Evolutionary conservation across 2,797 vertebrate species (phyloP).

Genomic region (Fundulus diaphanus): DNA sequence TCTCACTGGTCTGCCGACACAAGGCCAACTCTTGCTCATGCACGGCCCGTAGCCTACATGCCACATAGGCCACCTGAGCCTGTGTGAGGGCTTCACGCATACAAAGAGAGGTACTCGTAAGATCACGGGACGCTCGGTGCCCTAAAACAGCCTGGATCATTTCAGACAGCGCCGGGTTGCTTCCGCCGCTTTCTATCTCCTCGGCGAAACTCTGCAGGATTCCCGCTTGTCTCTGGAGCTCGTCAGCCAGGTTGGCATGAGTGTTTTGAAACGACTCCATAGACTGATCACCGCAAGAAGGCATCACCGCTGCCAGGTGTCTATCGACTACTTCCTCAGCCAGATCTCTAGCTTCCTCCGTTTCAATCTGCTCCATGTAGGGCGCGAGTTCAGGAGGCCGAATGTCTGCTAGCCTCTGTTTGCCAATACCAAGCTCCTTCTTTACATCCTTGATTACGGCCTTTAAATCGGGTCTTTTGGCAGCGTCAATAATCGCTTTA

Average conservation of each 20-base stretch:
- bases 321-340: slow-evolving; percentile 76
- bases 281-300: slow-evolving; percentile 66
- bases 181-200: slow-evolving; percentile 80
- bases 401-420: slow-evolving; percentile 73
- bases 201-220: slow-evolving; percentile 85
- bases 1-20: slow-evolving; percentile 83
- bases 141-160: slow-evolving; percentile 80
- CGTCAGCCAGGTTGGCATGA: slow-evolving; percentile 85
- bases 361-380: slow-evolving; percentile 78
- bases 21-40: slow-evolving; percentile 85
- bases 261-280: slow-evolving; percentile 77
- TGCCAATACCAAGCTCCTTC: slow-evolving; percentile 72
- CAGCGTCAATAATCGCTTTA: slow-evolving; percentile 83
- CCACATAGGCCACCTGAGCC: slow-evolving; percentile 91
- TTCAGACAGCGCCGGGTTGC: slow-evolving; percentile 81
- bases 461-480: slow-evolving; percentile 84
- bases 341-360: slow-evolving; percentile 71
- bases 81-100: slow-evolving; percentile 92
- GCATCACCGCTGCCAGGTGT: slow-evolving; percentile 65
- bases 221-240: slow-evolving; percentile 88
- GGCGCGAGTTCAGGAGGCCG: slow-evolving; percentile 74
- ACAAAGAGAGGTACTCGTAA: slow-evolving; percentile 82
- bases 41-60: slow-evolving; percentile 86
- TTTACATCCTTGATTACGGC: slow-evolving; percentile 84
- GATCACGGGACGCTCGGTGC: slow-evolving; percentile 67